Evolutionary conservation across 2,888 invertebrate species (phyloP).

Genomic region (Polietes domitor): DNA sequence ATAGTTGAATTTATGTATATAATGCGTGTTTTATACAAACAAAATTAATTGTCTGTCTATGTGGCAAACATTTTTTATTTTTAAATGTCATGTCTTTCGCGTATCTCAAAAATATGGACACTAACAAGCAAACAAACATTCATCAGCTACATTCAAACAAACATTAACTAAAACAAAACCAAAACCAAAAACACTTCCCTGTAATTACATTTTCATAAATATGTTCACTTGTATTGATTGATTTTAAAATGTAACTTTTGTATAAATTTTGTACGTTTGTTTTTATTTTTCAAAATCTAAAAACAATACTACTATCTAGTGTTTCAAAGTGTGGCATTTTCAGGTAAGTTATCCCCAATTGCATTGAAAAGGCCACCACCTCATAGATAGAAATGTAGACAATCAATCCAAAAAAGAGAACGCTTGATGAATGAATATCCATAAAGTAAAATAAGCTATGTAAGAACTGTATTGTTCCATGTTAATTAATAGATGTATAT

Average conservation of each 20-base stretch:
- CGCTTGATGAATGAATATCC: slow-evolving; percentile 40
- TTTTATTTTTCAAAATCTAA: slow-evolving; percentile 73
- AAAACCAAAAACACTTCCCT: slow-evolving; percentile 49
- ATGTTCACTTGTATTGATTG: slow-evolving; percentile 28
- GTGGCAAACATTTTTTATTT: not conserved
- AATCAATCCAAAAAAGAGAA: slow-evolving; percentile 7
- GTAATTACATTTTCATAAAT: slow-evolving; percentile 41
- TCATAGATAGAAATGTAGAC: slow-evolving; percentile 34
- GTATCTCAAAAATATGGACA: not conserved
- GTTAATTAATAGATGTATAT: slow-evolving; percentile 1
- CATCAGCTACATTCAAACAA: slow-evolving; percentile 6
- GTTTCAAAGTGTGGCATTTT: slow-evolving; percentile 98
- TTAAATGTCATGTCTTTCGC: not conserved
- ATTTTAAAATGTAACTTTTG: slow-evolving; percentile 70
- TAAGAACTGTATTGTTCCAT: slow-evolving; percentile 16
- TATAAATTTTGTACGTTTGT: slow-evolving; percentile 79
- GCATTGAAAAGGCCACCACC: slow-evolving; percentile 59
- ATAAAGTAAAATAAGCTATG: slow-evolving; percentile 21
- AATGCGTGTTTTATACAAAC: not conserved
- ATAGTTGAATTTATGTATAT: too few relatives aligned
- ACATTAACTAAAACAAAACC: not conserved
- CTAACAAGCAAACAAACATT: not conserved
- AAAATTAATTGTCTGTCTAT: not conserved
- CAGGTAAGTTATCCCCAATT: slow-evolving; percentile 86
- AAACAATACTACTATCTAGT: slow-evolving; percentile 83